Evolutionary conservation across 2,797 vertebrate species (phyloP).

Genomic region (Otolemur crassicaudatus): DNA sequence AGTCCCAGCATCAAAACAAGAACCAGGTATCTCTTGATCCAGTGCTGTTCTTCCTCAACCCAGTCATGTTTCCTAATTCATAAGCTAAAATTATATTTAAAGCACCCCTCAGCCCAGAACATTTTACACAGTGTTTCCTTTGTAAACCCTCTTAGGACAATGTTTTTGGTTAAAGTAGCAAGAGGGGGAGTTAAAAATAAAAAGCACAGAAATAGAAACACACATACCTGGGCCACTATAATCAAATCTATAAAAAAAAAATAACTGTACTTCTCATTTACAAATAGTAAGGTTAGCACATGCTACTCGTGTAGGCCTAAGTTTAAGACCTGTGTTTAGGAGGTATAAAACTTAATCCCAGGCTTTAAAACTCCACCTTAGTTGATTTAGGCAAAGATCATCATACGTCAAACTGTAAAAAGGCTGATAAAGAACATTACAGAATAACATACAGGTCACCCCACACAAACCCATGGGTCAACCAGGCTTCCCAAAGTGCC

Average conservation of each 20-base stretch:
- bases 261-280: neutral
- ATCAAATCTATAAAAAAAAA: conserved; percentile 25
- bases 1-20: neutral
- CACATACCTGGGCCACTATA: neutral
- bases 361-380: neutral
- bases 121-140: neutral
- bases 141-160: neutral
- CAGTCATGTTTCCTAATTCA: neutral
- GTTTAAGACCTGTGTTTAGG: neutral
- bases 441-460: neutral
- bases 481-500: neutral
- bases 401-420: neutral
- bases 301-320: neutral
- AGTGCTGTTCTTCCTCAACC: neutral
- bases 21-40: neutral
- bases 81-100: neutral
- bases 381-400: neutral
- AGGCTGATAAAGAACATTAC: neutral
- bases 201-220: conserved; percentile 34
- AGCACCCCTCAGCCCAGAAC: neutral
- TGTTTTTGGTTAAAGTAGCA: neutral
- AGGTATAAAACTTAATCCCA: neutral
- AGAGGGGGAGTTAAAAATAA: neutral
- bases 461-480: neutral
- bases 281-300: neutral